Base-by-base conservation (phyloP, 2,888 invertebrate genomes). In the Cacoxenus indagator region DNA sequence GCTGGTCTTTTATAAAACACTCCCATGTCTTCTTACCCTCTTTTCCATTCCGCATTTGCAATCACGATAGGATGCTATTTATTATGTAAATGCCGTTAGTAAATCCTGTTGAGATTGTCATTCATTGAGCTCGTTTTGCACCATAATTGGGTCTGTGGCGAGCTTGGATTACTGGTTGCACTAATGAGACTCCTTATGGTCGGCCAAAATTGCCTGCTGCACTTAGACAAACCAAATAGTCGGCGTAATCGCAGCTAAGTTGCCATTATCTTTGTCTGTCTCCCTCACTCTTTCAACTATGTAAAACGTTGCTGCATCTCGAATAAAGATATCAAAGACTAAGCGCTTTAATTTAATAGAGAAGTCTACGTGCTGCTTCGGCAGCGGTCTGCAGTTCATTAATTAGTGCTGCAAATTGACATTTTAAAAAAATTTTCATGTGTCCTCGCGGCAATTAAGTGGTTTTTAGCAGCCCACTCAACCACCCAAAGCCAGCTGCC, bases 21-120 rank as follows among this genome's bases (percentile, higher is more conserved):
- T 51, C 19, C 8, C 51, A 9, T 22, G 51, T 51, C 22, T 24
- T 11, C 37, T 29, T 65, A 31, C 17, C 17, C 48, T 27, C 45
- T 22, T 51, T 14, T 51, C 1, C 57, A 8, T 6, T 26, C 11
- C 55, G 26, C 54, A 14, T 27, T 57, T 29, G 67, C 69, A 70
- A 68, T 73, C 70, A 62, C 57, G 64, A 70, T 62, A 70, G 68
- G 68, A 72, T 75, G 72, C 70, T 73, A 77, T 80, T 80, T 81
- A 80, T 81, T 81, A 81, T 81, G 80, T 74, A 81, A 81, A 81
- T 81, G 82, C 78, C 76, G 73, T 76, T 72, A 75, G 72, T 71
- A 75, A 76, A 76, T 76, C 73, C 82, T 66, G 74, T 72, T 45
- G n/a, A 45, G 43, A 62, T 62, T 62, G 43, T 43, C 26, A 14